These are phyloP conservation scores for Gortyna flavago DNA, from an alignment of 2,888 invertebrate species.

Conservation along the genomic window DNA sequence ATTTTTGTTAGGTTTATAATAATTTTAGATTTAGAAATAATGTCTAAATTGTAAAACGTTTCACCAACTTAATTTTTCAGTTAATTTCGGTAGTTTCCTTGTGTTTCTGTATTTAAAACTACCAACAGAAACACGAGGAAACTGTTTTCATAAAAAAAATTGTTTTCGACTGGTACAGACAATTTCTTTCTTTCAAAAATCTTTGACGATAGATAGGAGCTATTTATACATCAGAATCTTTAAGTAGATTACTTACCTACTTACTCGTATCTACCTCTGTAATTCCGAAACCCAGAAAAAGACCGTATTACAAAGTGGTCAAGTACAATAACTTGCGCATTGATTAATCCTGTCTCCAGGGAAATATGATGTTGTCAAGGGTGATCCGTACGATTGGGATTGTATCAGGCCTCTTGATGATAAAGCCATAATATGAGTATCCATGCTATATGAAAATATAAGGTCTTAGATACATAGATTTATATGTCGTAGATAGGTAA, in stretches of 20 bases:
- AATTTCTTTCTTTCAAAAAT: not conserved
- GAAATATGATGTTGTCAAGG: constrained; percentile 73
- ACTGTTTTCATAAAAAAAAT: no score
- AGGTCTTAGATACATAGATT: not conserved
- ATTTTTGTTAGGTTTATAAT: no score
- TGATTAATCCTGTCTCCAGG: constrained; percentile 70
- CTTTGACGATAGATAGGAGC: no score
- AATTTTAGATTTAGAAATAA: not conserved
- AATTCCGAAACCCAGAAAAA: constrained; percentile 14
- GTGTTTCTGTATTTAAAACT: no score
- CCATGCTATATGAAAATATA: not conserved
- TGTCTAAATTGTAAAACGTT: not conserved
- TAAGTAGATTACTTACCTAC: constrained; percentile 3
- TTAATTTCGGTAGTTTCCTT: no score
- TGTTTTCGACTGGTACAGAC: no score
- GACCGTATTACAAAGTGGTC: constrained; percentile 38
- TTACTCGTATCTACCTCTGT: constrained; percentile 4
- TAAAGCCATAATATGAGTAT: not conserved
- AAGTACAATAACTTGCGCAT: constrained; percentile 55
- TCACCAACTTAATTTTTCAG: no score
- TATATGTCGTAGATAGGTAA: no score
- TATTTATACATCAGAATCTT: no score
- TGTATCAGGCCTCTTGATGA: constrained; percentile 1
- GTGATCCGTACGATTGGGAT: constrained; percentile 46
- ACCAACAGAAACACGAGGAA: no score